Conservation (phyloP, 1,140 invertebrate genomes). For the Agrypnia vestita region DNA sequence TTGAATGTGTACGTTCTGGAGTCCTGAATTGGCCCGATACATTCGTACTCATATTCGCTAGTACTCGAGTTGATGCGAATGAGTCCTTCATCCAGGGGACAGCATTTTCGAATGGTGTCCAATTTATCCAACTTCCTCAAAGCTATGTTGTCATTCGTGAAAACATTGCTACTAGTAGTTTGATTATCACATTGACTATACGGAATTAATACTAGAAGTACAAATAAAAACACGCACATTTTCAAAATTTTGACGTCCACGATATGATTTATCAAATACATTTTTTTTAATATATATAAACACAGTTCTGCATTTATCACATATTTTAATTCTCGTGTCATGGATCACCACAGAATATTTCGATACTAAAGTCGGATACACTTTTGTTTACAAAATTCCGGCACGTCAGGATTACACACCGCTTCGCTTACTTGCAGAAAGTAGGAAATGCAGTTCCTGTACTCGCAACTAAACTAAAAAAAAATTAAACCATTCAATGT, state of each 20-base stretch:
- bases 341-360: no score
- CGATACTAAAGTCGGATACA: no score
- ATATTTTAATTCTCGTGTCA: not conserved
- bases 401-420: no score
- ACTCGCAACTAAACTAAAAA: no score
- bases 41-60: not conserved
- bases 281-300: not conserved
- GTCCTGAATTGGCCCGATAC: conserved; percentile 2
- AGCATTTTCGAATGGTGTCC: conserved; percentile 4
- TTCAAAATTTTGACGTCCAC: not conserved
- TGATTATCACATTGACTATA: not conserved
- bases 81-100: not conserved
- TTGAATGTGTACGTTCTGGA: conserved; percentile 7
- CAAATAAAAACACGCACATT: not conserved
- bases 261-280: not conserved
- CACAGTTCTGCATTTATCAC: conserved; percentile 56
- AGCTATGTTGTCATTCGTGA: not conserved
- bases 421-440: no score
- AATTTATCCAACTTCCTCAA: not conserved
- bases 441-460: no score
- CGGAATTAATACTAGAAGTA: not conserved
- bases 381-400: no score
- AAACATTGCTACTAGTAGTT: not conserved
- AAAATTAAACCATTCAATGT: no score
- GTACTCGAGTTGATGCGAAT: not conserved